These are phyloP conservation scores for Lacanobia wlatinum DNA, from an alignment of 2,888 invertebrate species.

Conservation along the genomic window DNA sequence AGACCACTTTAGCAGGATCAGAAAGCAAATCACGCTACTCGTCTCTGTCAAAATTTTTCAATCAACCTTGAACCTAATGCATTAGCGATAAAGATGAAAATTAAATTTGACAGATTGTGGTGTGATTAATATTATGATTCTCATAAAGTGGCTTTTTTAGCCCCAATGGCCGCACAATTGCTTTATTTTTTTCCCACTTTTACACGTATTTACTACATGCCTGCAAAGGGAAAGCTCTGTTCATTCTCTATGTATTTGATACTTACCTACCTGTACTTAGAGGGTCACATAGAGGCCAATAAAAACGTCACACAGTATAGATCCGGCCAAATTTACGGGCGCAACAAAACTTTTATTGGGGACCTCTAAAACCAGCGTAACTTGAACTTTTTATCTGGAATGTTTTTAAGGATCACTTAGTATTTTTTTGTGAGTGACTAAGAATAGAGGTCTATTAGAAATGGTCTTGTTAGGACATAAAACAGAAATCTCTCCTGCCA, in stretches of 20 bases:
- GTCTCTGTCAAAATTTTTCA: no score
- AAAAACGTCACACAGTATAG: constrained; percentile 68
- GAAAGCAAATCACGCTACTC: no score
- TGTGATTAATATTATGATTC: no score
- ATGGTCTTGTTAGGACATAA: constrained; percentile 55
- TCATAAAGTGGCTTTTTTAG: no score
- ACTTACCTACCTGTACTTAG: neutral
- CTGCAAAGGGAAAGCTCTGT: neutral
- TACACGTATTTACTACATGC: neutral
- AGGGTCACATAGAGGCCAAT: constrained; percentile 60
- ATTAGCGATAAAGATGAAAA: no score
- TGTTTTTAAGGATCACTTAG: neutral
- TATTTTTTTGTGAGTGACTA: constrained; percentile 41
- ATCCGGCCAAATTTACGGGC: constrained; percentile 66
- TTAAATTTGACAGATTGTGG: no score
- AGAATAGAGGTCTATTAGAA: constrained; percentile 32
- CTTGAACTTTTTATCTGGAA: constrained; percentile 34
- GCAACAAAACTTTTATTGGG: constrained; percentile 67
- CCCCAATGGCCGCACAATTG: no score
- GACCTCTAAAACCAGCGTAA: constrained; percentile 42
- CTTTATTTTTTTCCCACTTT: neutral
- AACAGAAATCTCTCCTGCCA: constrained; percentile 29
- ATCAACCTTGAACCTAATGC: no score
- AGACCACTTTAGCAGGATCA: no score
- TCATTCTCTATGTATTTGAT: neutral